Conservation (phyloP, 2,888 invertebrate species). For the Aphidoletes aphidimyza region DNA sequence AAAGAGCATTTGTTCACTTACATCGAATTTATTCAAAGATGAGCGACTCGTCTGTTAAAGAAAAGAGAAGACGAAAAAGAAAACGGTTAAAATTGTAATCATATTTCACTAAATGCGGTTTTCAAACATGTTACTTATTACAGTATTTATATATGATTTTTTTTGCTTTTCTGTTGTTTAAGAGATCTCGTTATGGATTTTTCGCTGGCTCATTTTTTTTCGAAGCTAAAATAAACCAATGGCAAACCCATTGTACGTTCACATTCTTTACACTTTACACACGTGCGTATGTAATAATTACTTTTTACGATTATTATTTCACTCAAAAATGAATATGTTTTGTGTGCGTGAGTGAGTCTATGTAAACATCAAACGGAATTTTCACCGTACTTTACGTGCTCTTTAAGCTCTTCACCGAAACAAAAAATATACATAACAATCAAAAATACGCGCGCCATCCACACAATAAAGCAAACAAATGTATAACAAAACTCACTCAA, state of each 20-base stretch:
- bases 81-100: slow-evolving; percentile 15
- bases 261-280: neutral
- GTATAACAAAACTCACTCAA: neutral
- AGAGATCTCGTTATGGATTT: slow-evolving; percentile 16
- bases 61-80: neutral
- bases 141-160: neutral
- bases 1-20: slow-evolving; percentile 13
- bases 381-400: slow-evolving; percentile 44
- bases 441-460: neutral
- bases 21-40: slow-evolving; percentile 46
- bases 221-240: neutral
- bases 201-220: slow-evolving; percentile 24
- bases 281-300: slow-evolving; percentile 49
- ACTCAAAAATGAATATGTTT: neutral
- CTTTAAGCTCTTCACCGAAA: slow-evolving; percentile 27
- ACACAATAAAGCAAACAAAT: neutral
- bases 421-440: slow-evolving; percentile 2
- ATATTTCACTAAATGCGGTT: slow-evolving; percentile 51
- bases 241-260: neutral
- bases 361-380: slow-evolving; percentile 10
- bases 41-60: slow-evolving; percentile 43
- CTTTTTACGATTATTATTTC: slow-evolving; percentile 48
- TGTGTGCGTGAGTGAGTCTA: neutral
- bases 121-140: slow-evolving; percentile 8
- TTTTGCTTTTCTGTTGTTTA: neutral